A percentile compares a stretch with the other conserved stretches of the same genome.
These are phyloP conservation scores for Drosophila demipolita DNA, from an alignment of 2,888 invertebrate genomes.

Conservation along the genomic window DNA sequence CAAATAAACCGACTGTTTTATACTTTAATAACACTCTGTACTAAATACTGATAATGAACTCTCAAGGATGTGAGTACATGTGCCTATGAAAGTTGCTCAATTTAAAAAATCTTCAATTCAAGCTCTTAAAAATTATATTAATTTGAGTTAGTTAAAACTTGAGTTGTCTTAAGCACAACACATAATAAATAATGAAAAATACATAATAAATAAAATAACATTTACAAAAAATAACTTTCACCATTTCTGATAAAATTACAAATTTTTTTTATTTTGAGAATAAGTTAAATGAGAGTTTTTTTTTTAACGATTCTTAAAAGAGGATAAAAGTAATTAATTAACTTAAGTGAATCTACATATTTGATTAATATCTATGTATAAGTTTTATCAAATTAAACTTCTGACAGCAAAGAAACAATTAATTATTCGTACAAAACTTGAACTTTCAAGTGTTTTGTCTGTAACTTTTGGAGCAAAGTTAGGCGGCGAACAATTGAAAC, in stretches of 20 bases:
- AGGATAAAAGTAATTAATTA: background rate
- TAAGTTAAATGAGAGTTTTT: background rate
- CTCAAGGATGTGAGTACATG: background rate
- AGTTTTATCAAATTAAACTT: background rate
- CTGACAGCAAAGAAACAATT: background rate
- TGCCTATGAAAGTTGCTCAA: background rate
- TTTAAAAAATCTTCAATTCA: background rate
- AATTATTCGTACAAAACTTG: background rate
- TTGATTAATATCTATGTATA: background rate
- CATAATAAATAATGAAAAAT: background rate
- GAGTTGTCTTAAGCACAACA: background rate
- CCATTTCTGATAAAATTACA: background rate
- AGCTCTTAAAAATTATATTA: background rate
- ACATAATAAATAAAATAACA: background rate
- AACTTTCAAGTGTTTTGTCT: background rate
- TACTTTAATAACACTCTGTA: background rate
- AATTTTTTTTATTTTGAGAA: background rate
- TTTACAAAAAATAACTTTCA: background rate
- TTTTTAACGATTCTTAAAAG: background rate
- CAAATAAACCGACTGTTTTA: background rate
- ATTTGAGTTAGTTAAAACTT: background rate
- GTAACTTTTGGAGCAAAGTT: background rate
- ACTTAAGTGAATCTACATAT: background rate
- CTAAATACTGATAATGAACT: background rate
- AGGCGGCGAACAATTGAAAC: background rate